A percentile compares a stretch with the other conserved stretches of the same genome.
Conservation (phyloP, 2,113 vertebrate genomes). For the Willisornis vidua region DNA sequence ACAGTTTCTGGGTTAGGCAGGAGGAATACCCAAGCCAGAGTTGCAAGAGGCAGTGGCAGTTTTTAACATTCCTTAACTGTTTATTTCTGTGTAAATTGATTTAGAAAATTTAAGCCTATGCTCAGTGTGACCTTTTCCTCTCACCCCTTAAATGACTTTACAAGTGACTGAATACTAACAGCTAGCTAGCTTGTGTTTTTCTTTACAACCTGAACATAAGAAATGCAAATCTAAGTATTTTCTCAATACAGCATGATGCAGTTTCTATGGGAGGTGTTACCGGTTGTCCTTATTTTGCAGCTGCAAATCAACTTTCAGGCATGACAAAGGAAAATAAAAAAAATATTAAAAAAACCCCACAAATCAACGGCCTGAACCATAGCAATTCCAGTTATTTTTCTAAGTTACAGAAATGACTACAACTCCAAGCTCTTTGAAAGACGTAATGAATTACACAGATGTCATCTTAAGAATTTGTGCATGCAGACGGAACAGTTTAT, state of each 20-base stretch:
- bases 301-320: neutral
- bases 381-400: neutral
- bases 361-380: neutral
- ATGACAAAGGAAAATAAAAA: neutral
- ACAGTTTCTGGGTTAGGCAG: neutral
- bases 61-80: neutral
- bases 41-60: neutral
- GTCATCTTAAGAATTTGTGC: neutral
- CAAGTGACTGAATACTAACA: neutral
- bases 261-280: neutral
- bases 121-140: neutral
- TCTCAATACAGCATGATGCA: neutral
- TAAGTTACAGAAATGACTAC: neutral
- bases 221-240: neutral
- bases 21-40: neutral
- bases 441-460: neutral
- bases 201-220: neutral
- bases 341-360: neutral
- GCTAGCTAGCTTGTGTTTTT: neutral
- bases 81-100: neutral
- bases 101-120: neutral
- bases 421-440: neutral
- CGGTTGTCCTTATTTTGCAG: neutral
- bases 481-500: neutral
- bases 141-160: neutral